phyloP scores from a whole-genome alignment of 2,113 vertebrate genomes.

The Brachypteracias leptosomus region DNA sequence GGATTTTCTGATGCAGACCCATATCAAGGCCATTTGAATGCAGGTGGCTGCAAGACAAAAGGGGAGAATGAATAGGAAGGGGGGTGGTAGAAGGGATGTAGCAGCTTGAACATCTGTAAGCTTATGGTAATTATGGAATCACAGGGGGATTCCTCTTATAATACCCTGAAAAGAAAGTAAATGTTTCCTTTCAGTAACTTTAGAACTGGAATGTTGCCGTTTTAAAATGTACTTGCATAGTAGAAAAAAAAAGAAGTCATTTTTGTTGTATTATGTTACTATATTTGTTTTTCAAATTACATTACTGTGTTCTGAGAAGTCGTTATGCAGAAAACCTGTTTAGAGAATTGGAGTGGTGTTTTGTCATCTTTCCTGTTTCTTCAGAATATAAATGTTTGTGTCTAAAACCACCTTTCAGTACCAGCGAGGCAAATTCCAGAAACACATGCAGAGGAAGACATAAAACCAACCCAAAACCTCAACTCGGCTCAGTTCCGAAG shows the following conservation, averaged over 20 bases:
- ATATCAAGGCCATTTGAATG: neutral
- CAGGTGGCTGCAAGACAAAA: neutral
- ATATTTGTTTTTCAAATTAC: neutral
- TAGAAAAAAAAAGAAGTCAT: neutral
- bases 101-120: neutral
- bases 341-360: neutral
- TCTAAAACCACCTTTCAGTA: neutral
- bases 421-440: neutral
- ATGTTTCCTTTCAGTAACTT: neutral
- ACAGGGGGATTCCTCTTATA: neutral
- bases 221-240: neutral
- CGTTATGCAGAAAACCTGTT: neutral
- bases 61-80: neutral
- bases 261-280: neutral
- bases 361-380: neutral
- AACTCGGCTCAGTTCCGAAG: neutral
- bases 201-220: neutral
- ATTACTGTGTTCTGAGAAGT: neutral
- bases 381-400: neutral
- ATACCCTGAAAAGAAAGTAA: neutral
- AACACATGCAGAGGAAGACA: neutral
- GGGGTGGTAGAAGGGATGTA: neutral
- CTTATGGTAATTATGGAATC: neutral
- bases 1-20: neutral
- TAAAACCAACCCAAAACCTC: neutral